These are phyloP conservation scores for Prionailurus viverrinus DNA, from an alignment of 2,113 vertebrate genomes.

Conservation along the genomic window DNA sequence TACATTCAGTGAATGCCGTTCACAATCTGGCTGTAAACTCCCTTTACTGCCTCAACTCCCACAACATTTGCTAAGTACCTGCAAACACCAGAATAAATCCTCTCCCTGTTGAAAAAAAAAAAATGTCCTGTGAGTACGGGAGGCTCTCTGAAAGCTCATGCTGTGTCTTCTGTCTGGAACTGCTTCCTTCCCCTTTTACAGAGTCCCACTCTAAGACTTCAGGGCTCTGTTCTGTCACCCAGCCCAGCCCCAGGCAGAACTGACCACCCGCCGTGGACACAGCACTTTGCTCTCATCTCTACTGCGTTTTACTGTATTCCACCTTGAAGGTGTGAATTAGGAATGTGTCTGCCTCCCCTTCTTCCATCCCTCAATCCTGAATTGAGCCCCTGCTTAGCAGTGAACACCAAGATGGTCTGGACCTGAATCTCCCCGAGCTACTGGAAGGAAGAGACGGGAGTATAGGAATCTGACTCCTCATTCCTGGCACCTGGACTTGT, in stretches of 20 bases:
- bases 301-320: not conserved
- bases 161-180: not conserved
- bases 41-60: not conserved
- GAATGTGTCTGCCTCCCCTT: not conserved
- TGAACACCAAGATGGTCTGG: fast-evolving
- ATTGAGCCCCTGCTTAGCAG: not conserved
- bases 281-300: not conserved
- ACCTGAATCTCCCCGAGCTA: not conserved
- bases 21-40: not conserved
- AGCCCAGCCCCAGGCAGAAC: not conserved
- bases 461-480: not conserved
- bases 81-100: not conserved
- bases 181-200: not conserved
- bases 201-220: not conserved
- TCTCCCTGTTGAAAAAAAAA: not conserved
- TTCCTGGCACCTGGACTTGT: not conserved
- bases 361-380: not conserved
- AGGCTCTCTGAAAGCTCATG: not conserved
- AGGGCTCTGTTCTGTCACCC: not conserved
- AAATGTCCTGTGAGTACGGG: not conserved
- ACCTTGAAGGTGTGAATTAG: not conserved
- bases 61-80: not conserved
- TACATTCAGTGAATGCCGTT: not conserved
- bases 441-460: fast-evolving
- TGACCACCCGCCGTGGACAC: not conserved